A percentile compares a stretch with the other conserved stretches of the same genome.
Conservation (phyloP, 2,888 invertebrate species). For the Rhorus exstirpatorius region DNA sequence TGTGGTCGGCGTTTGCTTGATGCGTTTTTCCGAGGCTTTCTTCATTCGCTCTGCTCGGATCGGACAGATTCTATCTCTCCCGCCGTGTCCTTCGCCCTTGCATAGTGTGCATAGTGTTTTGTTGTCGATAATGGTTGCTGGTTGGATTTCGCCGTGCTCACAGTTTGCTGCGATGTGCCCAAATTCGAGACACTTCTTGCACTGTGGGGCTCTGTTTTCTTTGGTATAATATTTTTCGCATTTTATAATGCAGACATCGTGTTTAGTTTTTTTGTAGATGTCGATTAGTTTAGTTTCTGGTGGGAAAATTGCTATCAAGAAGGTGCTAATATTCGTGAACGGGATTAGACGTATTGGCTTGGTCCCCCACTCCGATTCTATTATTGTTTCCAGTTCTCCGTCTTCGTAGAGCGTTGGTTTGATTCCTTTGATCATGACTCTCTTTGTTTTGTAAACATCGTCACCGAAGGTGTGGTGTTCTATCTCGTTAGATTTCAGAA, state of each 20-base stretch:
- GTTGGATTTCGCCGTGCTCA: slow-evolving; percentile 3
- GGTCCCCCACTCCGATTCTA: slow-evolving; percentile 13
- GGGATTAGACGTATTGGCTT: slow-evolving; percentile 12
- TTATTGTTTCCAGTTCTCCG: slow-evolving; percentile 22
- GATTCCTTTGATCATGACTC: slow-evolving; percentile 39
- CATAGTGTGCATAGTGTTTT: slow-evolving; percentile 12
- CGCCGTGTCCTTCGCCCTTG: slow-evolving; percentile 14
- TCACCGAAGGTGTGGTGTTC: slow-evolving; percentile 40
- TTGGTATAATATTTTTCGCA: slow-evolving; percentile 20
- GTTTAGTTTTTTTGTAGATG: slow-evolving; percentile 1
- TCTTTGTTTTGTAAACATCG: not conserved
- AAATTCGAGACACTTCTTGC: slow-evolving; percentile 30
- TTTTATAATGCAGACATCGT: not conserved
- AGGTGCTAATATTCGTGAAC: not conserved
- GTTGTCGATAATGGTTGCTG: slow-evolving; percentile 6
- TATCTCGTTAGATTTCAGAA: slow-evolving; percentile 13
- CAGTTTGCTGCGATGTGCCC: slow-evolving; percentile 12
- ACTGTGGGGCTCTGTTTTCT: slow-evolving; percentile 32
- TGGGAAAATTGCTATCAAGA: not conserved
- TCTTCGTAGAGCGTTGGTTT: slow-evolving; percentile 7
- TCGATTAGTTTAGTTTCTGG: slow-evolving; percentile 14
- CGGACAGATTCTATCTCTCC: slow-evolving; percentile 25
- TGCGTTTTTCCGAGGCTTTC: slow-evolving; percentile 26
- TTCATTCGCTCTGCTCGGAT: slow-evolving; percentile 33
- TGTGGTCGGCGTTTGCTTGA: not conserved